Percentiles rank a stretch among this genome's conserved stretches.
phyloP scores from a whole-genome alignment of 2,797 vertebrate genomes.

The Gadopsis bispinosus region DNA sequence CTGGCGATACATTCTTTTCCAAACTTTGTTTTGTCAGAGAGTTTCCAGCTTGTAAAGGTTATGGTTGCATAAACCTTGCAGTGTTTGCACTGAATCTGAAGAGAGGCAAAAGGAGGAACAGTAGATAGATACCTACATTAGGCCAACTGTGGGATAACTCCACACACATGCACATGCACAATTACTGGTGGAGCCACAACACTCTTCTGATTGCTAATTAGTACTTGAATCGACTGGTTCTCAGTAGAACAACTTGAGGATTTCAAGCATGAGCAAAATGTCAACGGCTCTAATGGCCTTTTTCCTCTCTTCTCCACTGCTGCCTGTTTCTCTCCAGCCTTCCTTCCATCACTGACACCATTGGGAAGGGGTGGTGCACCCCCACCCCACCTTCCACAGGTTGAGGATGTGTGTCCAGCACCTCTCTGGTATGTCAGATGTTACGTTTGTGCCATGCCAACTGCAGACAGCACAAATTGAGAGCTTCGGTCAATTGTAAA shows the following conservation, averaged over 20 bases:
- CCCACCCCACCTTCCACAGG: constrained; percentile 6
- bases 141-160: constrained; percentile 60
- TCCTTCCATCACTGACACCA: constrained; percentile 32
- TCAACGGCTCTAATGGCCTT: constrained; percentile 78
- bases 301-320: constrained; percentile 67
- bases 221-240: constrained; percentile 80
- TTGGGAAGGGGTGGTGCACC: constrained; percentile 45
- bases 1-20: constrained; percentile 35
- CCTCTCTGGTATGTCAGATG: constrained; percentile 49
- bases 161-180: constrained; percentile 60
- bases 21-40: constrained; percentile 63
- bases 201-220: constrained; percentile 83
- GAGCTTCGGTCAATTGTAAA: constrained; percentile 55
- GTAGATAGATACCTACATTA: constrained; percentile 38
- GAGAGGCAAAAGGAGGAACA: constrained; percentile 49
- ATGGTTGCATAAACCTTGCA: constrained; percentile 26
- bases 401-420: constrained; percentile 62
- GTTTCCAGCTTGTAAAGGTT: constrained; percentile 62
- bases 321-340: constrained; percentile 47
- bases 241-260: constrained; percentile 80
- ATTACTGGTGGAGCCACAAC: constrained; percentile 70
- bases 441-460: constrained; percentile 44
- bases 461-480: constrained; percentile 39
- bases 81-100: constrained; percentile 48
- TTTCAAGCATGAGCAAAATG: constrained; percentile 75